A percentile compares a stretch with the other conserved stretches of the same genome.
Conservation (phyloP, 2,113 vertebrate species). For the Sturnira hondurensis region DNA sequence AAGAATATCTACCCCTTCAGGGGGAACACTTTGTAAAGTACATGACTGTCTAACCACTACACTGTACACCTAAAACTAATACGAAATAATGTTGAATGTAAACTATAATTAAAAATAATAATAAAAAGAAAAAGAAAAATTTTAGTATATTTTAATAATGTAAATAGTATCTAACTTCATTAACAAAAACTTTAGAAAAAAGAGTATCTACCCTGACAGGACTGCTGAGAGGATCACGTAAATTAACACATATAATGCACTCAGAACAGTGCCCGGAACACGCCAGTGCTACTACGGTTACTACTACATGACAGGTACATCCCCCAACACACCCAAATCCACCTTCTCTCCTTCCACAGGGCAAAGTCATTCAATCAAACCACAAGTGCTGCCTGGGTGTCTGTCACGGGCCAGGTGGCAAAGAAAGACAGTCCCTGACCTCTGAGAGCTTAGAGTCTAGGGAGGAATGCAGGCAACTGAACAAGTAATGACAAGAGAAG, state of each 20-base stretch:
- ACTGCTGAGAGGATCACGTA: not conserved
- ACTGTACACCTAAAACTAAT: not conserved
- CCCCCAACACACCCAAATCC: not conserved
- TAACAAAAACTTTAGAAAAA: not conserved
- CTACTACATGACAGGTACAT: not conserved
- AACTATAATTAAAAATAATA: not conserved
- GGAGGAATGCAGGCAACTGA: not conserved
- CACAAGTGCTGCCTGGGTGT: not conserved
- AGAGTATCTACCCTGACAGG: not conserved
- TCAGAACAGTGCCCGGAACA: not conserved
- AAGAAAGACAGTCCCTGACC: not conserved
- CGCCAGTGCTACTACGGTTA: not conserved
- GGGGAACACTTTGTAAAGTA: not conserved
- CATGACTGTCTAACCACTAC: not conserved
- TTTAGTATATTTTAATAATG: not conserved
- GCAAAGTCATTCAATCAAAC: conserved; percentile 1
- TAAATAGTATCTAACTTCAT: not conserved
- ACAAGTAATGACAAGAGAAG: not conserved
- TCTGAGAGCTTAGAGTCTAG: not conserved
- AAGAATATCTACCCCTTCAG: not conserved
- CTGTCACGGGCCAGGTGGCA: not conserved
- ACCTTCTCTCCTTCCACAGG: not conserved
- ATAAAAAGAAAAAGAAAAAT: not conserved
- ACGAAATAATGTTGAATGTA: not conserved
- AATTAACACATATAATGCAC: not conserved